These are phyloP conservation scores for Brachypteracias leptosomus DNA, from an alignment of 2,113 vertebrate genomes.

Conservation along the genomic window DNA sequence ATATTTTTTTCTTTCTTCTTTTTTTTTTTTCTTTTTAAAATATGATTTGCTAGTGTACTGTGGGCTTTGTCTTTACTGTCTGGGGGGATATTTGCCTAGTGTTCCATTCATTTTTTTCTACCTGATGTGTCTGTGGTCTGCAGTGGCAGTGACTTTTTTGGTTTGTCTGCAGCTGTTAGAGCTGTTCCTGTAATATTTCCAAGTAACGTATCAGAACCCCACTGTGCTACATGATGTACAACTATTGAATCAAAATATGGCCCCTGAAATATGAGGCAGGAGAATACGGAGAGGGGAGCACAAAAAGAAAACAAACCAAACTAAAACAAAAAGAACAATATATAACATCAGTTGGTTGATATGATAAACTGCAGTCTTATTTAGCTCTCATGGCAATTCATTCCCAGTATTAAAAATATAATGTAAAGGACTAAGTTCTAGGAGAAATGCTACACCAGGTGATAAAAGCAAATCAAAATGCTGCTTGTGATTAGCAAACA, in stretches of 20 bases:
- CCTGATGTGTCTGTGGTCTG: not conserved
- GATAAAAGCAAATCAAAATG: not conserved
- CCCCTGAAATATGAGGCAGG: not conserved
- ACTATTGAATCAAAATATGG: not conserved
- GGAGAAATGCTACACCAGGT: not conserved
- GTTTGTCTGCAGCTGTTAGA: not conserved
- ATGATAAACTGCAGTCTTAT: not conserved
- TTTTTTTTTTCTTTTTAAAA: not conserved
- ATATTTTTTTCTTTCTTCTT: no score
- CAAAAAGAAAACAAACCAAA: not conserved
- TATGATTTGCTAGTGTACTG: not conserved
- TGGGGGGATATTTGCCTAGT: not conserved
- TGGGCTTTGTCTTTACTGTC: fast-evolving
- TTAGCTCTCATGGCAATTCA: not conserved
- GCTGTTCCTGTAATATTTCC: not conserved
- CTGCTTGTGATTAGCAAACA: not conserved
- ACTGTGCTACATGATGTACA: not conserved
- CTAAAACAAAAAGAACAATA: fast-evolving
- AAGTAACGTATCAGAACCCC: not conserved
- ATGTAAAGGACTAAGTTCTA: not conserved
- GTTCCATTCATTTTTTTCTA: not conserved
- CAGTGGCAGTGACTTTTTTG: not conserved
- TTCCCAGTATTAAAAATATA: not conserved
- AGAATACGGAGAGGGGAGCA: not conserved
- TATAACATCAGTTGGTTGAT: not conserved